Base-by-base conservation (phyloP, 2,888 invertebrate genomes). In the Amblyteles armatorius region DNA sequence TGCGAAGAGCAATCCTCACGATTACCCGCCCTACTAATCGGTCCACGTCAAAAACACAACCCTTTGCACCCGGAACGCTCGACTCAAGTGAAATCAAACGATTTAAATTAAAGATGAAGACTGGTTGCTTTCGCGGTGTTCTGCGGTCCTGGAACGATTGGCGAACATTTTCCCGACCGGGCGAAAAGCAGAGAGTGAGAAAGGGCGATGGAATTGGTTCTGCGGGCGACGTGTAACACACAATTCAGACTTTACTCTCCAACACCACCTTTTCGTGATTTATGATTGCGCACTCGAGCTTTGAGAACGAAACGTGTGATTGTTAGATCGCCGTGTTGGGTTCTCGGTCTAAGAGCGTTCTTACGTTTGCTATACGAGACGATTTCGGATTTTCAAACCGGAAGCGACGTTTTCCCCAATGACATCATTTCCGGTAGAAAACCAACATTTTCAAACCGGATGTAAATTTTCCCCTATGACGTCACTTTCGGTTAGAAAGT, bases 41-140 rank as follows among this genome's bases (percentile, higher is more conserved):
- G 88, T 90, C 87, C 83, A 89, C 88, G 92, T 91, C 92, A 90
- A 79, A 87, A 90, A 80, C 90, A 90, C 87, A 90, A 91, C 88
- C 89, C 90, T 90, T 91, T 88, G 82, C 84, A 76, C 79, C 69
- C 78, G n/a, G 44, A 77, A 78, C 40, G 78, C 82, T 82, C 71
- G 11, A 33, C 48, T 72, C 80, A 52, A 69, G 82, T 71, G 76
- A 84, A 88, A 88, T 89, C 88, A 89, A 89, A 90, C 88, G 89
- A 84, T 88, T 91, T 85, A 88, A 92, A 91, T 91, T 91, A 90
- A 90, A 91, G 91, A 91, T 90, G 90, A 89, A 90, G 90, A 91
- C 90, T 88, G 89, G 86, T 52, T 83, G 85, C 82, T 87, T 86
- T 87, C 79, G 82, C 50, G 33, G 67, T 67, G 63, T 57, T 79